A percentile compares a stretch with the other conserved stretches of the same genome.
phyloP scores from a whole-genome alignment of 2,797 vertebrate species.

The Danio choprae region DNA sequence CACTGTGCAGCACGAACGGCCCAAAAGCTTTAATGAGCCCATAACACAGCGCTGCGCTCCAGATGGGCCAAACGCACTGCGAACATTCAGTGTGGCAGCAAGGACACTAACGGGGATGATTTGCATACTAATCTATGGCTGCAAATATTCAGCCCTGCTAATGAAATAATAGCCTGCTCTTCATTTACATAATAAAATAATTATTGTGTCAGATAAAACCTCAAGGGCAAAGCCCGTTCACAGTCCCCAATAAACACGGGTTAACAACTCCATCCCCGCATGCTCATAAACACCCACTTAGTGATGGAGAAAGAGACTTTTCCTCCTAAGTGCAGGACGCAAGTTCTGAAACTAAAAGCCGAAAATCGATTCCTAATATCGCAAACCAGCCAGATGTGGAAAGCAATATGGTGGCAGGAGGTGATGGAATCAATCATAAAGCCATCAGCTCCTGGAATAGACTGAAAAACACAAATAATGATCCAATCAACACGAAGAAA shows the following conservation, averaged over 20 bases:
- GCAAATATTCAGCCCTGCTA: conserved; percentile 78
- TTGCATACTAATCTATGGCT: conserved; percentile 82
- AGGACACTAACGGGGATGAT: conserved; percentile 63
- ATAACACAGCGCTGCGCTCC: conserved; percentile 59
- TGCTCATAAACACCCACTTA: conserved; percentile 64
- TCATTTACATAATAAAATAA: conserved; percentile 88
- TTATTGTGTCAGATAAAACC: conserved; percentile 82
- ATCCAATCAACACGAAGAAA: conserved; percentile 43
- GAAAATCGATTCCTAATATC: not conserved
- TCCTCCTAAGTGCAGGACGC: not conserved
- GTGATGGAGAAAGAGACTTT: conserved; percentile 60
- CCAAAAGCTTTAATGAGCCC: conserved; percentile 37
- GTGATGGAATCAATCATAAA: conserved; percentile 45
- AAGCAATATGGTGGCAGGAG: conserved; percentile 24
- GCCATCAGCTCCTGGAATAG: conserved; percentile 41
- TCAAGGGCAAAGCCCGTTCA: conserved; percentile 77
- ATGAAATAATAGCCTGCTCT: conserved; percentile 81
- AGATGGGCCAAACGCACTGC: conserved; percentile 79
- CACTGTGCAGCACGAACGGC: not conserved
- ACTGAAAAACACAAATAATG: conserved; percentile 50
- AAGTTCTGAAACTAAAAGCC: not conserved
- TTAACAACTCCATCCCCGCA: conserved; percentile 63
- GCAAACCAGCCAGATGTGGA: conserved; percentile 29
- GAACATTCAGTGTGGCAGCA: conserved; percentile 64
- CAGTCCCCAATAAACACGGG: conserved; percentile 52